These are phyloP conservation scores for Lota lota DNA, from an alignment of 2,113 vertebrate genomes.

Conservation along the genomic window DNA sequence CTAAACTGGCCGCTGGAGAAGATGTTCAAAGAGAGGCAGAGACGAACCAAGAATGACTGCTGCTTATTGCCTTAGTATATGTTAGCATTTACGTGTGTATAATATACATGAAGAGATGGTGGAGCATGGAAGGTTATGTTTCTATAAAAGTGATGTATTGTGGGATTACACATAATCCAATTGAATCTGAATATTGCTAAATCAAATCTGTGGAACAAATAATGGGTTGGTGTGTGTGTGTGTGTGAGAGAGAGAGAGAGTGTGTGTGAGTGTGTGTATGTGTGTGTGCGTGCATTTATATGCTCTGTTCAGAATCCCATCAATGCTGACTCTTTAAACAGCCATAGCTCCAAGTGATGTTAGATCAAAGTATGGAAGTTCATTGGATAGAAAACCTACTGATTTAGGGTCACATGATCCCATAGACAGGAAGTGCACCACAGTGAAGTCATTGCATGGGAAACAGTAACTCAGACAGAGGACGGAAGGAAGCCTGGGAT, in stretches of 20 bases:
- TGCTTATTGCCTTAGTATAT: no score
- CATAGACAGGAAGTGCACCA: conserved; percentile 37
- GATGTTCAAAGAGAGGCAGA: no score
- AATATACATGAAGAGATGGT: no score
- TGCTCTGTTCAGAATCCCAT: conserved; percentile 1
- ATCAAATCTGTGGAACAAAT: no score
- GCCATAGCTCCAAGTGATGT: conserved; percentile 19
- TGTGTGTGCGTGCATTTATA: background rate
- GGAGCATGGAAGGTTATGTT: no score
- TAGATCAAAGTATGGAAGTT: conserved; percentile 38
- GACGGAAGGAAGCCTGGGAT: conserved; percentile 62
- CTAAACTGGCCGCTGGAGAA: no score
- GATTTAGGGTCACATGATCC: conserved; percentile 52
- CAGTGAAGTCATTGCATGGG: conserved; percentile 51
- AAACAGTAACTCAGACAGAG: conserved; percentile 58
- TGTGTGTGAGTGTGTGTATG: conserved; percentile 5
- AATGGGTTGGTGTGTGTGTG: background rate
- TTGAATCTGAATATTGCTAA: no score
- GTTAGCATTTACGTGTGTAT: no score
- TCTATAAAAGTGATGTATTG: no score
- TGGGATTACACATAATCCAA: no score
- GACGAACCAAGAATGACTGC: no score
- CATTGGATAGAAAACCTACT: conserved; percentile 38
- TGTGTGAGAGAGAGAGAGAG: conserved; percentile 3
- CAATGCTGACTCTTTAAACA: conserved; percentile 38